A percentile compares a stretch with the other conserved stretches of the same genome.
Conservation (phyloP, 2,113 vertebrate genomes). For the Illadopsis cleaveri region DNA sequence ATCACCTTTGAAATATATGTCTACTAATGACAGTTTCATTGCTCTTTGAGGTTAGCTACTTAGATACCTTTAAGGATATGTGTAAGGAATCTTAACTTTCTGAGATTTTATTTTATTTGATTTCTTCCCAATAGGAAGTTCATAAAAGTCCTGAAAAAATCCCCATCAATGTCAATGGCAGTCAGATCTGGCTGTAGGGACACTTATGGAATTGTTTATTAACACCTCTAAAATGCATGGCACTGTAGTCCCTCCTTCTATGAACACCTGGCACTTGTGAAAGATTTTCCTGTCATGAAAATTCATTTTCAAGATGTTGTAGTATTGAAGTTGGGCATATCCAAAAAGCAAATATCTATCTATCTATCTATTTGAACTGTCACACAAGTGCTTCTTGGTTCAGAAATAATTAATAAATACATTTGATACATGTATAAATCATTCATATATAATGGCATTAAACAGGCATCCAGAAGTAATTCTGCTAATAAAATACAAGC, state of each 20-base stretch:
- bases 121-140: not conserved
- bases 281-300: not conserved
- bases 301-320: not conserved
- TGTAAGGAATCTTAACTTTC: not conserved
- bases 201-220: not conserved
- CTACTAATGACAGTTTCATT: not conserved
- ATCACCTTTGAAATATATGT: not conserved
- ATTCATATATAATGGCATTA: not conserved
- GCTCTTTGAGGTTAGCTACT: not conserved
- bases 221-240: accelerated
- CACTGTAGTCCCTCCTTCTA: not conserved
- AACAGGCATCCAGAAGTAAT: not conserved
- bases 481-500: not conserved
- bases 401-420: not conserved
- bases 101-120: not conserved
- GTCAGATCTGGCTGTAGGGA: not conserved
- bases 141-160: not conserved
- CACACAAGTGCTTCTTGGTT: not conserved
- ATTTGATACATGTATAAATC: not conserved
- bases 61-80: not conserved
- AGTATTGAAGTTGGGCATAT: not conserved
- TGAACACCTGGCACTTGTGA: not conserved
- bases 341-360: not conserved
- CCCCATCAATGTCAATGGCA: not conserved
- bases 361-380: not conserved